These are phyloP conservation scores for Lucinisca nassula DNA, from an alignment of 2,888 invertebrate species.

Conservation along the genomic window DNA sequence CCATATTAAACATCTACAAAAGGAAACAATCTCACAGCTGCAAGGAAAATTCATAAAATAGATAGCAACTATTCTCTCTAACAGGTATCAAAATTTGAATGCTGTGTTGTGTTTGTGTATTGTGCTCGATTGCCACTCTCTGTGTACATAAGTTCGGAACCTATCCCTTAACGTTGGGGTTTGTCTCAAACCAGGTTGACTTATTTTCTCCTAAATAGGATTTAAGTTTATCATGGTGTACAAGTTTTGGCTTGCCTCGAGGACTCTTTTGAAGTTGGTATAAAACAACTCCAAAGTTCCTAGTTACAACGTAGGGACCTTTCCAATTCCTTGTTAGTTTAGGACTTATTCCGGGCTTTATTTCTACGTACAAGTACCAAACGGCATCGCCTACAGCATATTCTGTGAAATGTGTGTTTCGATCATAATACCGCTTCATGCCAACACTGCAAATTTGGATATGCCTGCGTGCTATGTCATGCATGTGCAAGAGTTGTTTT, in stretches of 20 bases:
- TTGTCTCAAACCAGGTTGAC: neutral
- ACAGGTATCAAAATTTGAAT: too few species aligned
- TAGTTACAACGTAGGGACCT: too few species aligned
- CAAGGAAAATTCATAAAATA: too few species aligned
- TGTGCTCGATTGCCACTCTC: too few species aligned
- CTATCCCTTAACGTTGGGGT: too few species aligned
- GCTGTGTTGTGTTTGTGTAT: too few species aligned
- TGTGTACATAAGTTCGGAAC: too few species aligned
- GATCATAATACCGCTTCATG: neutral
- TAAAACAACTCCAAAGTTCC: neutral
- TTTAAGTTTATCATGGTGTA: neutral
- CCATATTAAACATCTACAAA: too few species aligned
- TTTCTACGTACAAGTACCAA: neutral
- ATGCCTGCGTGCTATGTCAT: neutral
- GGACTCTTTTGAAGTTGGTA: neutral
- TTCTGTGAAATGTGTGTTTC: neutral
- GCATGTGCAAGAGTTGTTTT: neutral
- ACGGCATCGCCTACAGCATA: neutral
- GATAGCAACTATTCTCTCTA: too few species aligned
- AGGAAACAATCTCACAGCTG: too few species aligned
- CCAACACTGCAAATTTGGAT: neutral
- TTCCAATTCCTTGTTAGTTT: neutral
- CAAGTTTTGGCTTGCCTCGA: neutral
- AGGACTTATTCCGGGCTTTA: neutral
- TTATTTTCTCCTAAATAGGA: neutral